Evolutionary conservation across 2,113 vertebrate genomes (phyloP).

Genomic region (Amia ocellicauda): DNA sequence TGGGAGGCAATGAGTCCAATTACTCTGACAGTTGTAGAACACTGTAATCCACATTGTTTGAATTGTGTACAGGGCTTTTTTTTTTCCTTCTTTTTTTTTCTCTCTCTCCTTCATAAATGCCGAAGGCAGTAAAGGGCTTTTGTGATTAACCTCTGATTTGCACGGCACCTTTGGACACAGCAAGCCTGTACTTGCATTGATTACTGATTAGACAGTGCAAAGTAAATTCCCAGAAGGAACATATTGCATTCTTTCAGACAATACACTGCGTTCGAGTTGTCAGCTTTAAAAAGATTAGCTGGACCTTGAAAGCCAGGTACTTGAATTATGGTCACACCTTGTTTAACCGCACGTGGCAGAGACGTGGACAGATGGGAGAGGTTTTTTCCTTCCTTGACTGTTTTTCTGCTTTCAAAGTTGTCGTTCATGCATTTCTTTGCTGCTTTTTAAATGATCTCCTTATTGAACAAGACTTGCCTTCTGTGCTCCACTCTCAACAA

Average conservation of each 20-base stretch:
- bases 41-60: conserved; percentile 10
- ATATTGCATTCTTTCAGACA: conserved; percentile 48
- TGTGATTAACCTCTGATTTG: conserved; percentile 34
- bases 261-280: conserved; percentile 38
- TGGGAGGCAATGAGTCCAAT: neutral
- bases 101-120: conserved; percentile 23
- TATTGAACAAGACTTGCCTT: neutral
- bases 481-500: neutral
- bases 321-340: neutral
- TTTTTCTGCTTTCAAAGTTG: conserved; percentile 1
- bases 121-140: conserved; percentile 24
- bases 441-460: too few relatives aligned
- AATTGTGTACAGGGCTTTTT: neutral
- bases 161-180: conserved; percentile 32
- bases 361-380: conserved; percentile 31
- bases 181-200: conserved; percentile 56
- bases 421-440: too few relatives aligned
- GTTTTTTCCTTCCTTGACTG: conserved; percentile 1
- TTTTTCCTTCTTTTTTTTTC: neutral
- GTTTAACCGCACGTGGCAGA: conserved; percentile 9
- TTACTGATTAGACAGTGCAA: conserved; percentile 55
- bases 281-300: neutral
- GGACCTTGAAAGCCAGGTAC: conserved; percentile 6
- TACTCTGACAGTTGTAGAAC: neutral
- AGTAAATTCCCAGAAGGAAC: conserved; percentile 49